These are phyloP conservation scores for Alviniconcha strummeri DNA, from an alignment of 2,888 invertebrate genomes.

Conservation along the genomic window DNA sequence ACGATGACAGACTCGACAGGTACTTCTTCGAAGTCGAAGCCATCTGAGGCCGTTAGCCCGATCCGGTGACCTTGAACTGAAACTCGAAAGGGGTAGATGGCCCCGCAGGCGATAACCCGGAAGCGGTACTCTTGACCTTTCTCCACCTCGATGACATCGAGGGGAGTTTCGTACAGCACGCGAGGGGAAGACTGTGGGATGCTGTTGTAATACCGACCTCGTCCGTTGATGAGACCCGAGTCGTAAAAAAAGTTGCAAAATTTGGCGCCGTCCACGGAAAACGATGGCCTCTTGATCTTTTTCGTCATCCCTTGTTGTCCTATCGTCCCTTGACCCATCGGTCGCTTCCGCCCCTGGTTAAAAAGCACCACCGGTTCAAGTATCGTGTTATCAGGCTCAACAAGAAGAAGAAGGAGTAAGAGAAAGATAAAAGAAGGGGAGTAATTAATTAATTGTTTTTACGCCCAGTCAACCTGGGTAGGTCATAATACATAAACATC, in stretches of 20 bases:
- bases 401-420: too few species aligned
- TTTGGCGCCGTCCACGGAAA: not conserved
- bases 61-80: constrained; percentile 58
- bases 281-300: too few species aligned
- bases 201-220: constrained; percentile 47
- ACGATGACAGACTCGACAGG: constrained; percentile 49
- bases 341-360: too few species aligned
- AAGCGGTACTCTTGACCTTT: constrained; percentile 44
- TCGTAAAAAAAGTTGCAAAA: constrained; percentile 35
- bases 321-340: too few species aligned
- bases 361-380: too few species aligned
- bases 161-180: constrained; percentile 26
- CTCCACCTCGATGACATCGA: constrained; percentile 28
- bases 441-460: too few species aligned
- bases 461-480: too few species aligned
- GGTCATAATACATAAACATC: too few species aligned
- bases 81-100: constrained; percentile 49
- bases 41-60: constrained; percentile 54
- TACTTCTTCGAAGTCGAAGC: constrained; percentile 32
- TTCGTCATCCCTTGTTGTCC: not conserved
- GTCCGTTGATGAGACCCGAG: constrained; percentile 56
- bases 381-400: too few species aligned
- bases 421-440: too few species aligned
- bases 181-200: not conserved
- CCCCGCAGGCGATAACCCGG: constrained; percentile 54